These are phyloP conservation scores for Bufotes viridis DNA, from an alignment of 2,797 vertebrate species.

Conservation along the genomic window DNA sequence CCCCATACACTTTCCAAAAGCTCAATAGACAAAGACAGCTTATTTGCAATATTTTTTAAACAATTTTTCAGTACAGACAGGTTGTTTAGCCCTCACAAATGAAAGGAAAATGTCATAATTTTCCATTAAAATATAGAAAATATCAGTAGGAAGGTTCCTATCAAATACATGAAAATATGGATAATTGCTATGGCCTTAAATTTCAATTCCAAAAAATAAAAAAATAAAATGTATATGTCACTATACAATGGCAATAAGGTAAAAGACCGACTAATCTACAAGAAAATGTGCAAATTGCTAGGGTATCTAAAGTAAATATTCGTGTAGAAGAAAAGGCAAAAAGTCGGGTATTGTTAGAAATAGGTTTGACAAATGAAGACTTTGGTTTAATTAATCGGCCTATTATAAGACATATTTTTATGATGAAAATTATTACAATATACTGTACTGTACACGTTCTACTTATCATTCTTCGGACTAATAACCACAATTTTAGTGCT, in stretches of 20 bases:
- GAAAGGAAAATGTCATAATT: not conserved
- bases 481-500: too few relatives aligned
- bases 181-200: conserved; percentile 5
- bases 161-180: not conserved
- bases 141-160: not conserved
- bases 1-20: conserved; percentile 1
- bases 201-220: conserved; percentile 1
- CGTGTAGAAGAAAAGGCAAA: not conserved
- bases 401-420: not conserved
- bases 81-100: not conserved
- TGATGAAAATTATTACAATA: too few relatives aligned
- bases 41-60: too few relatives aligned
- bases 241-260: conserved; percentile 5
- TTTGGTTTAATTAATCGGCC: not conserved
- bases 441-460: too few relatives aligned
- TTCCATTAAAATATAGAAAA: conserved; percentile 19
- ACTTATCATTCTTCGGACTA: too few relatives aligned
- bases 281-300: conserved; percentile 12
- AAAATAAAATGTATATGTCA: conserved; percentile 24
- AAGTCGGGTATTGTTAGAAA: too few relatives aligned
- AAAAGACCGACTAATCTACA: not conserved
- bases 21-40: conserved; percentile 42
- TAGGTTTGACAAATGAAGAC: not conserved
- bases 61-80: too few relatives aligned
- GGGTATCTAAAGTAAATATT: not conserved